phyloP scores from a whole-genome alignment of 2,888 invertebrate genomes.

The Sturmia bella region DNA sequence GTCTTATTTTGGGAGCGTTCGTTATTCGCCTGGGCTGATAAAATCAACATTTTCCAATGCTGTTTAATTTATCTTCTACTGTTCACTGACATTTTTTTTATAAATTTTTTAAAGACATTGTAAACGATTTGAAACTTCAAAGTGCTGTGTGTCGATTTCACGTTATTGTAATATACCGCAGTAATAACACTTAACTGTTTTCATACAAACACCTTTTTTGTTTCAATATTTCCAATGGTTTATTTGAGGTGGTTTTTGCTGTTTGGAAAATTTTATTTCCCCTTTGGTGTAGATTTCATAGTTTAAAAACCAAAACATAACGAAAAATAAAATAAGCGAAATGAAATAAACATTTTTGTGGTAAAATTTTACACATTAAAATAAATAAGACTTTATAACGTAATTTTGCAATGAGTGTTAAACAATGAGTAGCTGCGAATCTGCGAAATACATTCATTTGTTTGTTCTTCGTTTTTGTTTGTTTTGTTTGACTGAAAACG shows the following conservation, averaged over 20 bases:
- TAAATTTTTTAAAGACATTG: no score
- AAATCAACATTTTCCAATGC: no score
- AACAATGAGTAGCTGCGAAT: conserved; percentile 4
- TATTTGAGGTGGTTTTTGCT: conserved; percentile 6
- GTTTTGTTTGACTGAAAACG: neutral
- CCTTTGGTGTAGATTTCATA: conserved; percentile 62
- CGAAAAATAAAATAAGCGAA: neutral
- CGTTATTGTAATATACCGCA: conserved; percentile 52
- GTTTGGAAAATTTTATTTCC: conserved; percentile 54
- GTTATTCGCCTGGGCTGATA: no score
- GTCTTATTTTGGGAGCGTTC: no score
- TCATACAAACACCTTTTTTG: conserved; percentile 6
- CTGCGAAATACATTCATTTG: neutral
- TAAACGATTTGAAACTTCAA: conserved; percentile 22
- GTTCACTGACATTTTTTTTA: no score
- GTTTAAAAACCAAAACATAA: neutral
- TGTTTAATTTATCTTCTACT: no score
- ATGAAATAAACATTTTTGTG: conserved; percentile 30
- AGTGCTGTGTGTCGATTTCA: conserved; percentile 16
- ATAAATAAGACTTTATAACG: conserved; percentile 51
- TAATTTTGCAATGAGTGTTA: conserved; percentile 21
- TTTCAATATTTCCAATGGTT: conserved; percentile 39
- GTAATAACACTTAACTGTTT: conserved; percentile 62
- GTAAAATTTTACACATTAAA: conserved; percentile 36
- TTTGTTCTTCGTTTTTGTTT: neutral